Evolutionary conservation across 2,113 vertebrate species (phyloP), one percentile per base, ranked within the genome.

Genomic region (Xyliphius kryptos): DNA sequence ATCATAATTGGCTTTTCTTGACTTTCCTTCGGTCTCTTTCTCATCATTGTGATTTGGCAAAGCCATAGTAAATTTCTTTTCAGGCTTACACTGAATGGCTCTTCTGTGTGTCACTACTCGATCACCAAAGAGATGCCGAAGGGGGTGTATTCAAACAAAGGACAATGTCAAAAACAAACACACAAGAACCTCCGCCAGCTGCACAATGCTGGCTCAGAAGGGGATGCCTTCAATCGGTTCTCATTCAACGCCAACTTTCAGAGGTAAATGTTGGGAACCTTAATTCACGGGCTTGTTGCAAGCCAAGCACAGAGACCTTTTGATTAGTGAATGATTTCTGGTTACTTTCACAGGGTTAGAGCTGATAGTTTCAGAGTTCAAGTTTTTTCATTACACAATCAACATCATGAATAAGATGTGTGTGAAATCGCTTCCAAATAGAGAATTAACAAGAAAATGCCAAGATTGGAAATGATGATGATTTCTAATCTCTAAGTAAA

Each of bases 81-180:
- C 48, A 73, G 26, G 6, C 40, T 16, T 48, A 13, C 10, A 37
- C 70, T 76, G 72, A 76, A 76, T 71, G 52, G 62, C 20, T 72
- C 49, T 61, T 72, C 70, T 69, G 56, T 71, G 47, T 71, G 55
- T 64, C 57, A 66, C 68, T 68, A 21, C 6, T 59, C 63, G 55
- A 65, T 74, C 74, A 66, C 64, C 54, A 67, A 19, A 69, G 65
- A 67, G 67, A 74, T 32, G 44, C 50, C 40, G n/a, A 19, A 53
- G 19, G 66, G 67, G 62, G 55, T 57, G 56, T 26, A 54, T 49
- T 47, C 58, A 65, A 52, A 73, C 58, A 69, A 62, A 61, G 61
- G 61, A 68, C 58, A 46, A 70, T 14, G 41, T 55, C 47, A 66
- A 69, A 74, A 70, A 74, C 66, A 78, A 76, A 72, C 71, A 66